phyloP scores from a whole-genome alignment of 1,140 invertebrate species.

The Anastrepha obliqua region DNA sequence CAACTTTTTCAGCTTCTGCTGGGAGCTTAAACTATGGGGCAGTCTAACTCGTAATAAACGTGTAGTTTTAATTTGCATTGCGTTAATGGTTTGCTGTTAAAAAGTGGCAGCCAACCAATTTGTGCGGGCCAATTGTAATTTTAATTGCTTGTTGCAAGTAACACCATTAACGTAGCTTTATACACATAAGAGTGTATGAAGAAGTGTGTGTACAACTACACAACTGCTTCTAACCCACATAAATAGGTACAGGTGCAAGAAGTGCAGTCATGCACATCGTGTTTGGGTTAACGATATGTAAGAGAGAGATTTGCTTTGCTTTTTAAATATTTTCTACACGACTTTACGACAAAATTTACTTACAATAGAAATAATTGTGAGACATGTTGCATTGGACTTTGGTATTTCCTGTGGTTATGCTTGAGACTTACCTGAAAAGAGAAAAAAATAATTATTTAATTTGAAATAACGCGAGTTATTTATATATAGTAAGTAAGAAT shows the following conservation, averaged over 20 bases:
- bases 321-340: not conserved
- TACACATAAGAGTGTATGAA: not conserved
- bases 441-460: not conserved
- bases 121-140: not conserved
- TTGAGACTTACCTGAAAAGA: conserved; percentile 21
- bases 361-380: not conserved
- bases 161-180: not conserved
- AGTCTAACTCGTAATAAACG: not conserved
- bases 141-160: not conserved
- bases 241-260: not conserved
- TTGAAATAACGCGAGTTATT: not conserved
- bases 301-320: not conserved
- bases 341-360: not conserved
- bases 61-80: conserved; percentile 31
- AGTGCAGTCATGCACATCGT: not conserved
- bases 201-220: too few species aligned
- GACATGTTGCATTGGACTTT: not conserved
- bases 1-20: conserved; percentile 14
- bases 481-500: too few species aligned
- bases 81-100: conserved; percentile 45
- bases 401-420: not conserved
- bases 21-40: not conserved
- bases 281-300: not conserved
- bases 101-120: conserved; percentile 4
- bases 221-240: not conserved